phyloP scores from a whole-genome alignment of 2,113 vertebrate genomes.

The Anhinga anhinga region DNA sequence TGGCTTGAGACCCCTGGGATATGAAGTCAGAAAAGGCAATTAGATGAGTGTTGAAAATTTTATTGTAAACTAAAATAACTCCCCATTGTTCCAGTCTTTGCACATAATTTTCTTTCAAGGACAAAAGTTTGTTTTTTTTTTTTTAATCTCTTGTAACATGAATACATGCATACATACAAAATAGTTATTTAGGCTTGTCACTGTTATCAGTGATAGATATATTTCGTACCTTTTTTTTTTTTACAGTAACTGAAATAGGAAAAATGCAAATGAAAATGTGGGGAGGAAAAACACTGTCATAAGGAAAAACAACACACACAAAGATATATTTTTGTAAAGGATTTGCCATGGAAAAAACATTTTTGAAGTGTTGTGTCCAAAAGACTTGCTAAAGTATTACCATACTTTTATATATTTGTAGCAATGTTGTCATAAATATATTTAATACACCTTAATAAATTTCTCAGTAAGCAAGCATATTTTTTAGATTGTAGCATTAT shows the following conservation, averaged over 20 bases:
- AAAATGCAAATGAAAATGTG: not conserved
- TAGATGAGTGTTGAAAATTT: slow-evolving; percentile 14
- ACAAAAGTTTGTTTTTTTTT: not conserved
- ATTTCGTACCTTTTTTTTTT: not conserved
- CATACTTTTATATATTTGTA: not conserved
- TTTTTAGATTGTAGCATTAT: not conserved
- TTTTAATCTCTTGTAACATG: not conserved
- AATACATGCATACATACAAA: not conserved
- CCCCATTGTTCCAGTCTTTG: not conserved
- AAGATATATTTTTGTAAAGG: not conserved
- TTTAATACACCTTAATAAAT: not conserved
- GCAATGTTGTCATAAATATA: not conserved
- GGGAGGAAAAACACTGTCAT: not conserved
- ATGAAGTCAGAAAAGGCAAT: not conserved
- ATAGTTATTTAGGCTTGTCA: not conserved
- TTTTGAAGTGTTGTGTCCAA: not conserved
- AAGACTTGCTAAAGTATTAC: not conserved
- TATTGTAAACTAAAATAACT: not conserved
- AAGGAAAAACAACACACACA: not conserved
- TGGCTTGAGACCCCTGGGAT: not conserved
- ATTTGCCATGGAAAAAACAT: not conserved
- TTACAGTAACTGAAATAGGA: not conserved
- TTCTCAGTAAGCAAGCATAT: not conserved
- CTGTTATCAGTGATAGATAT: not conserved
- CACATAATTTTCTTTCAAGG: not conserved